Percentiles rank a stretch among this genome's conserved stretches.
phyloP scores from a whole-genome alignment of 2,113 vertebrate genomes.

The Chionis minor region DNA sequence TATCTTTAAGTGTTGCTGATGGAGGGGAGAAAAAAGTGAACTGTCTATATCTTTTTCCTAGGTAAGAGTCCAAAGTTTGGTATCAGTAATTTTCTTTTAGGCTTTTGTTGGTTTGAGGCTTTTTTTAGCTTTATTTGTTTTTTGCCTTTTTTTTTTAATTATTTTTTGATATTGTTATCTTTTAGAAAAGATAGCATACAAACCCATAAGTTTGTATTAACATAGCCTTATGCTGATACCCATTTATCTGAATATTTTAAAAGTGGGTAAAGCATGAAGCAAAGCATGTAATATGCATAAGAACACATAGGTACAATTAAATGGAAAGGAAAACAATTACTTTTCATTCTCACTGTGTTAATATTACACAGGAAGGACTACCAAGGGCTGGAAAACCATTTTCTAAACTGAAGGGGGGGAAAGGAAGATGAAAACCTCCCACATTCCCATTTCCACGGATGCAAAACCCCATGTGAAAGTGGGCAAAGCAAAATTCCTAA shows the following conservation, averaged over 20 bases:
- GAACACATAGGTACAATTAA: constrained; percentile 38
- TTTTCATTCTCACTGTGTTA: background rate
- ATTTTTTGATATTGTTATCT: background rate
- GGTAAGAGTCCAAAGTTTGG: background rate
- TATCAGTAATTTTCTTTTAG: background rate
- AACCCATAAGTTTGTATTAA: background rate
- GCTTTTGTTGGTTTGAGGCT: background rate
- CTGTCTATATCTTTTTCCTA: background rate
- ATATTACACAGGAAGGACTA: background rate
- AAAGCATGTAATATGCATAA: constrained; percentile 26
- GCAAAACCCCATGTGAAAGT: background rate
- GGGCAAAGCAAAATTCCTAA: background rate
- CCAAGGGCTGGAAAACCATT: background rate
- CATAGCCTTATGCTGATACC: background rate
- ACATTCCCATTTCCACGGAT: background rate
- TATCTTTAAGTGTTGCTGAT: background rate
- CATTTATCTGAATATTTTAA: constrained; percentile 5
- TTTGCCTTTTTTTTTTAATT: background rate
- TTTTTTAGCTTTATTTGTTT: background rate
- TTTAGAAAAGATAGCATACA: background rate
- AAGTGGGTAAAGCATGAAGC: constrained; percentile 12
- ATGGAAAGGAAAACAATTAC: background rate
- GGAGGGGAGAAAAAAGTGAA: background rate
- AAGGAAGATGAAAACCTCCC: background rate
- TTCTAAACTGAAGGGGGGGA: background rate